Evolutionary conservation across 2,113 vertebrate genomes (phyloP).

Genomic region (Gymnobelideus leadbeateri): DNA sequence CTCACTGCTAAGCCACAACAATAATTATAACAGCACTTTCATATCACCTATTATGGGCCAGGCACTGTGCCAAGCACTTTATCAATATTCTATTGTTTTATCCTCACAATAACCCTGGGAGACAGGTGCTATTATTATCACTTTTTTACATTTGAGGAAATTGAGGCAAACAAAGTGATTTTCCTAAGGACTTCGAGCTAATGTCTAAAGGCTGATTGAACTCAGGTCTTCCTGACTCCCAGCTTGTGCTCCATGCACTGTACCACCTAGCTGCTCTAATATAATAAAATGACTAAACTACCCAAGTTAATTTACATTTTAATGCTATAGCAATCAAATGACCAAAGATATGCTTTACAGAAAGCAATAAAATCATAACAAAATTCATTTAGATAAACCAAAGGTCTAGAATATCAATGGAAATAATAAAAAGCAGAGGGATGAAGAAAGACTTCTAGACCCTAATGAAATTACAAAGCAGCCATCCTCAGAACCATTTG

Average conservation of each 20-base stretch:
- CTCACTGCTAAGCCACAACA: not conserved
- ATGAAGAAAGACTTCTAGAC: not conserved
- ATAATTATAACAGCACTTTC: not conserved
- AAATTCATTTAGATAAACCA: not conserved
- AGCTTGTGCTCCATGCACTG: not conserved
- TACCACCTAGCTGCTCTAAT: not conserved
- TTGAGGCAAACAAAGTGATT: not conserved
- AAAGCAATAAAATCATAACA: not conserved
- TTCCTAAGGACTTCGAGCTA: not conserved
- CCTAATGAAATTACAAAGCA: not conserved
- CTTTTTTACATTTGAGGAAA: not conserved
- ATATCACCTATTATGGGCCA: not conserved
- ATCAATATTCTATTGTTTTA: not conserved
- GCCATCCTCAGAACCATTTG: not conserved
- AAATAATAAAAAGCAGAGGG: not conserved
- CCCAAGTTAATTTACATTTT: not conserved
- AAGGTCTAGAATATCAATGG: not conserved
- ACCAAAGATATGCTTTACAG: not conserved
- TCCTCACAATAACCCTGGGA: not conserved
- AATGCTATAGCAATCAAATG: not conserved
- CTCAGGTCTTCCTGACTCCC: not conserved
- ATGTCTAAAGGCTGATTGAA: not conserved
- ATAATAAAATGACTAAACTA: not conserved
- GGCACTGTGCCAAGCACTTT: not conserved
- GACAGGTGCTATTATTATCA: not conserved